These are phyloP conservation scores for Holothuria scabra DNA, from an alignment of 53 echinoderm and acorn worm genomes.

Conservation along the genomic window DNA sequence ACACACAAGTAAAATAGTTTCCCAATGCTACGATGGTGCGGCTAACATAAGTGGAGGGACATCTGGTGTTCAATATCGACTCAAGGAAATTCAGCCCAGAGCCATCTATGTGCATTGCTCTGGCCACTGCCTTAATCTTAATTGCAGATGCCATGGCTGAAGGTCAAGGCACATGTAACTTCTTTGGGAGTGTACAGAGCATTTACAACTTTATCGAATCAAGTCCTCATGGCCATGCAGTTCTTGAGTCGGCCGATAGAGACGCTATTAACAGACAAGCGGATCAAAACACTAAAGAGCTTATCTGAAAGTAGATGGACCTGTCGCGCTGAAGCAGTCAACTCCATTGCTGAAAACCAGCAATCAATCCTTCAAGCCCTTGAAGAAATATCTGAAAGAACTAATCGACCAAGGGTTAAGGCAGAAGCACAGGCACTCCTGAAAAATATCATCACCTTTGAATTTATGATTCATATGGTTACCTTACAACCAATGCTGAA, in stretches of 20 bases:
- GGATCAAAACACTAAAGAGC: conserved; percentile 22
- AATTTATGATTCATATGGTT: conserved; percentile 16
- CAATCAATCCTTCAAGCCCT: too few relatives aligned
- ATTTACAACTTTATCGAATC: conserved; percentile 37
- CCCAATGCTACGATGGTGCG: conserved; percentile 51
- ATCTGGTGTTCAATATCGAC: too few relatives aligned
- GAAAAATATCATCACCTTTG: conserved; percentile 18
- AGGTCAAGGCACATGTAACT: not conserved
- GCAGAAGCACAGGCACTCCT: conserved; percentile 19
- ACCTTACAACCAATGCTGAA: conserved; percentile 30
- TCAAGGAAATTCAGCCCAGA: conserved; percentile 19
- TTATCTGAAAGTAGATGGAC: conserved; percentile 19
- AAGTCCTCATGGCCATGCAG: conserved; percentile 23
- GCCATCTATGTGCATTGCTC: conserved; percentile 45
- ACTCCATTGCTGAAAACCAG: too few relatives aligned
- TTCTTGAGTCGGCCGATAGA: conserved; percentile 14
- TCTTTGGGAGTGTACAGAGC: conserved; percentile 44
- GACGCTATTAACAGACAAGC: conserved; percentile 8
- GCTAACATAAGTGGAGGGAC: conserved; percentile 19
- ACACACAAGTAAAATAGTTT: too few relatives aligned
- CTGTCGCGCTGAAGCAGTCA: conserved; percentile 15
- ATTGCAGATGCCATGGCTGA: conserved; percentile 29
- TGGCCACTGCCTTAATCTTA: conserved; percentile 35
- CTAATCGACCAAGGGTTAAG: conserved; percentile 9
- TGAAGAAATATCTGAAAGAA: conserved; percentile 21